A percentile compares a stretch with the other conserved stretches of the same genome.
These are phyloP conservation scores for Dinocampus coccinellae DNA, from an alignment of 2,888 invertebrate species.

Conservation along the genomic window DNA sequence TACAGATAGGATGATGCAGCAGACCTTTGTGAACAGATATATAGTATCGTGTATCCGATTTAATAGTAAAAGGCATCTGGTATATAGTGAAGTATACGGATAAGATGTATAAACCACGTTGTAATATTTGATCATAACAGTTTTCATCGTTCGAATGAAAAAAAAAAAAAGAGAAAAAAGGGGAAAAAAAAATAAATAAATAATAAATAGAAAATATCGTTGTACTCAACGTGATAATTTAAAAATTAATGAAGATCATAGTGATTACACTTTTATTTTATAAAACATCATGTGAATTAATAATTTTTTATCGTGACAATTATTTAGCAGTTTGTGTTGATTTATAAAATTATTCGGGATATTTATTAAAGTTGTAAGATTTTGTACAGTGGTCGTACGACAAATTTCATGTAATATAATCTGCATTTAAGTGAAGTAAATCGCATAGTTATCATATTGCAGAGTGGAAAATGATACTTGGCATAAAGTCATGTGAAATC, in stretches of 20 bases:
- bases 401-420: neutral
- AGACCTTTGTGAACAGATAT: neutral
- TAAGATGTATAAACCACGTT: slow-evolving; percentile 19
- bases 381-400: neutral
- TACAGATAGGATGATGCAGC: neutral
- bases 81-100: neutral
- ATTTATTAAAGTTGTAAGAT: neutral
- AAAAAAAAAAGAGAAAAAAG: no score
- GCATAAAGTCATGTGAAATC: neutral
- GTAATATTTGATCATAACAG: slow-evolving; percentile 15
- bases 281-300: no score
- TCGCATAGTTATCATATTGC: neutral
- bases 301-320: neutral
- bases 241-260: no score
- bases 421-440: neutral
- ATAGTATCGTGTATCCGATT: neutral
- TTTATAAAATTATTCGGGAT: no score
- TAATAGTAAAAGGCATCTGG: neutral
- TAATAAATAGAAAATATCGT: no score
- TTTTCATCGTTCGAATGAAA: slow-evolving; percentile 18
- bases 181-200: no score
- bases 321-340: neutral
- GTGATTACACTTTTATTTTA: no score
- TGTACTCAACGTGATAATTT: no score
- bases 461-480: neutral